These are phyloP conservation scores for Drosophila micromelanica DNA, from an alignment of 1,140 invertebrate genomes.

Conservation along the genomic window DNA sequence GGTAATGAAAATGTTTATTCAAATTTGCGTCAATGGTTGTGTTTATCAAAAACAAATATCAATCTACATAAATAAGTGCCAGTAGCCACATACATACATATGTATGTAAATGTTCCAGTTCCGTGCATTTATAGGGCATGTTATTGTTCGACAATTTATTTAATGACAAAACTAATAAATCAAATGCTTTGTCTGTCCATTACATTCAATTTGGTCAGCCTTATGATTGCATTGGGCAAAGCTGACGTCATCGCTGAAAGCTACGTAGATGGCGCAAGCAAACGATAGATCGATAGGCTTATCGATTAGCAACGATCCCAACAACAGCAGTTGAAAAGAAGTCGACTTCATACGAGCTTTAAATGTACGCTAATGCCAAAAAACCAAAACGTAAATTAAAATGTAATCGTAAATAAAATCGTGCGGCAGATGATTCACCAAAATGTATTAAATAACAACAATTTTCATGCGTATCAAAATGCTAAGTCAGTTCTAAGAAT, in stretches of 20 bases:
- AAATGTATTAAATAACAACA: constrained; percentile 1
- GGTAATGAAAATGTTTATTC: constrained; percentile 81
- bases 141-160: constrained; percentile 74
- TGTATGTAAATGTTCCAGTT: background rate
- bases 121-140: constrained; percentile 42
- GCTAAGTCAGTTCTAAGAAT: constrained; percentile 5
- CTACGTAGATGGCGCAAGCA: background rate
- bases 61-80: constrained; percentile 70
- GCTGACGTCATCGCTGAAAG: constrained; percentile 32
- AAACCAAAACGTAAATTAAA: background rate
- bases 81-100: constrained; percentile 27
- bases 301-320: constrained; percentile 4
- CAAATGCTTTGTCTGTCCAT: constrained; percentile 64
- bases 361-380: background rate
- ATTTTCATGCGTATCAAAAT: background rate
- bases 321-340: background rate
- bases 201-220: constrained; percentile 47
- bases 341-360: background rate
- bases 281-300: constrained; percentile 18
- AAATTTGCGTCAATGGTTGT: constrained; percentile 76
- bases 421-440: background rate
- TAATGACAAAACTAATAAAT: constrained; percentile 79
- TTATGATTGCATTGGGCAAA: background rate
- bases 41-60: constrained; percentile 70
- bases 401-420: background rate